A percentile compares a stretch with the other conserved stretches of the same genome.
These are phyloP conservation scores for Pelmatolapia mariae DNA, from an alignment of 2,113 vertebrate genomes.

Conservation along the genomic window DNA sequence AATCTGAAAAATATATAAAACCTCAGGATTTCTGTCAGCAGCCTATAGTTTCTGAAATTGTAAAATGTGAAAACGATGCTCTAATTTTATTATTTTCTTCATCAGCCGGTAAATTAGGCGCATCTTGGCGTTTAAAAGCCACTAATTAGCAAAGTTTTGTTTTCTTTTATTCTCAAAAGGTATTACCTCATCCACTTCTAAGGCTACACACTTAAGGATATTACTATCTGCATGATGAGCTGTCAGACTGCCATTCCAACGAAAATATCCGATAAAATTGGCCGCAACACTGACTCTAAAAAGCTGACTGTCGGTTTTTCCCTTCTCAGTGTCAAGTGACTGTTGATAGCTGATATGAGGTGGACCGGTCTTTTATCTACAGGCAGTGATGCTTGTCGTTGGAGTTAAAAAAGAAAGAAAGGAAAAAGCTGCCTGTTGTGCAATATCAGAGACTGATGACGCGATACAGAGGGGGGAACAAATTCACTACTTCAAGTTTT, in stretches of 20 bases:
- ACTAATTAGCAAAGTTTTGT: neutral
- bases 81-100: neutral
- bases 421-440: neutral
- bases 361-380: neutral
- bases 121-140: neutral
- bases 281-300: neutral
- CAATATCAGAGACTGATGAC: neutral
- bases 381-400: constrained; percentile 4
- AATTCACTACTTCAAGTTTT: neutral
- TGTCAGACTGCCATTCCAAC: neutral
- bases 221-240: neutral
- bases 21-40: neutral
- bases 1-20: neutral
- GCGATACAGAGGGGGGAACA: neutral
- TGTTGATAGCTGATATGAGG: constrained; percentile 35
- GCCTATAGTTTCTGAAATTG: neutral
- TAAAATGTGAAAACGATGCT: neutral
- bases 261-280: constrained; percentile 4
- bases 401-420: neutral
- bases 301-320: neutral
- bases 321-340: constrained; percentile 43
- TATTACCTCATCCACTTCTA: neutral
- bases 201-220: neutral
- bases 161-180: neutral
- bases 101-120: neutral